Evolutionary conservation across 1,140 invertebrate genomes (phyloP).

Genomic region (Atta colombica): DNA sequence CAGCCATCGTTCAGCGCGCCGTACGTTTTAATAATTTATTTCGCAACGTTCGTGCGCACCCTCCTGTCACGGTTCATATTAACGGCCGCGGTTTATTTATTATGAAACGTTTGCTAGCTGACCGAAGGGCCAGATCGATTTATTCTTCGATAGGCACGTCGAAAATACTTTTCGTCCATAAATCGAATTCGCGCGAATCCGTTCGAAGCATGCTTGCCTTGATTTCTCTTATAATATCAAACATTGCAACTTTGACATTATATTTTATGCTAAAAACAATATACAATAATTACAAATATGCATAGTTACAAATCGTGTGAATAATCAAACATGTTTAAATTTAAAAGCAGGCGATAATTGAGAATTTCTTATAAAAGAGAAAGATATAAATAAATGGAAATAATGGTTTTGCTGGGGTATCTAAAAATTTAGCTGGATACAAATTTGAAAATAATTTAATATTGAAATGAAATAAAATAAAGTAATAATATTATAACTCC

Average conservation of each 20-base stretch:
- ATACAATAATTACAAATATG: neutral
- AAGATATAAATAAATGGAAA: neutral
- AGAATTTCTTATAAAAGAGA: neutral
- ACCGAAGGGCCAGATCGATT: conserved; percentile 50
- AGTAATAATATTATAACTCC: no score
- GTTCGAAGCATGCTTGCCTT: neutral
- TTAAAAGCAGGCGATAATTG: neutral
- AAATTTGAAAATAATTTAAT: no score
- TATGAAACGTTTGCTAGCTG: conserved; percentile 60
- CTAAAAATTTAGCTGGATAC: no score
- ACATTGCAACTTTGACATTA: conserved; percentile 3
- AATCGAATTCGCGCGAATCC: conserved; percentile 27
- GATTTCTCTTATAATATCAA: conserved; percentile 20
- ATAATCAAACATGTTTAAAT: neutral
- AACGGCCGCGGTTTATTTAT: conserved; percentile 59
- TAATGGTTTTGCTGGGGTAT: no score
- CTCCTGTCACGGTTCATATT: conserved; percentile 51
- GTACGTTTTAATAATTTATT: conserved; percentile 66
- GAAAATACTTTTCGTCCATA: conserved; percentile 34
- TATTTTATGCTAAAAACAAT: neutral
- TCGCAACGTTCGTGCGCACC: conserved; percentile 49
- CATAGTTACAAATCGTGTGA: neutral
- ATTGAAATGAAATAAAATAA: no score
- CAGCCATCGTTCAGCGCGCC: conserved; percentile 60
- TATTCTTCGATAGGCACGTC: conserved; percentile 39